Evolutionary conservation across 2,113 vertebrate genomes (phyloP).

Genomic region (Cavia aperea): DNA sequence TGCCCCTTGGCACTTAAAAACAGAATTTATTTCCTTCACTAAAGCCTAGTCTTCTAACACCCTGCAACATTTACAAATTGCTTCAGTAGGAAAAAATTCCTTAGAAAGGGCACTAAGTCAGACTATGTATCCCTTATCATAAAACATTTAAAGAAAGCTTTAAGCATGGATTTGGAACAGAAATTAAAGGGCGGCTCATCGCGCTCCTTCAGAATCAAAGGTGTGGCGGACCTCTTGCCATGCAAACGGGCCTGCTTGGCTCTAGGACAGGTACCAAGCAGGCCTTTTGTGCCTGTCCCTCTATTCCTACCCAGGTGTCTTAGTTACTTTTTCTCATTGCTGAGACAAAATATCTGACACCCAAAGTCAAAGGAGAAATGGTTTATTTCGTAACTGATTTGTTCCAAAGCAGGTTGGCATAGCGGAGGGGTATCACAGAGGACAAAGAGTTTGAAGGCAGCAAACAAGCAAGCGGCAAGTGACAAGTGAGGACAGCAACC

Average conservation of each 20-base stretch:
- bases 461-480: background rate
- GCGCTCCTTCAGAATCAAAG: conserved; percentile 43
- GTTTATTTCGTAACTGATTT: background rate
- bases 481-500: background rate
- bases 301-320: background rate
- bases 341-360: background rate
- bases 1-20: conserved; percentile 36
- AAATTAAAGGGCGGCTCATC: conserved; percentile 30
- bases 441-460: background rate
- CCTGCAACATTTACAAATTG: conserved; percentile 50
- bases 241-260: background rate
- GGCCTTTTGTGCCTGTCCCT: background rate
- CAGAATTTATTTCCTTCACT: conserved; percentile 30
- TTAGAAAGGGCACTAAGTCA: conserved; percentile 47
- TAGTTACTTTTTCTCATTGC: background rate
- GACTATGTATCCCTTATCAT: conserved; percentile 53
- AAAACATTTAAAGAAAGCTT: conserved; percentile 61
- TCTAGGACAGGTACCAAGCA: background rate
- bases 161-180: conserved; percentile 43
- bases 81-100: conserved; percentile 35
- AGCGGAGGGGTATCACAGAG: background rate
- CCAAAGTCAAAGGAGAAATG: background rate
- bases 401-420: background rate
- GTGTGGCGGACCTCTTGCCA: background rate
- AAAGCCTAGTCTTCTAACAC: conserved; percentile 34